Conservation (phyloP, 2,888 invertebrate species). For the Operophtera brumata region DNA sequence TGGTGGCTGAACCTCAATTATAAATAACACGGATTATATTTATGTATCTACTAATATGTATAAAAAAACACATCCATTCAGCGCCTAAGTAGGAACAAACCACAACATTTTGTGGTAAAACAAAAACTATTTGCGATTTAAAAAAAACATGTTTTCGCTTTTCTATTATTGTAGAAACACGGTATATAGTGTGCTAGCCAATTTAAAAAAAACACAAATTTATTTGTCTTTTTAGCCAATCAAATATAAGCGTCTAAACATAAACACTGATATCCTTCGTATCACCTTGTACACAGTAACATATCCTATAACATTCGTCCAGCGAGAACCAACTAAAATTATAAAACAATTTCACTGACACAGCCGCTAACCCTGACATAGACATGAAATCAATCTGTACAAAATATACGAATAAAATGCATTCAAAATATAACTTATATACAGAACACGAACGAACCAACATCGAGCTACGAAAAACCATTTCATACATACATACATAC, state of each 20-base stretch:
- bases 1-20: too few relatives aligned
- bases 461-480: too few relatives aligned
- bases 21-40: too few relatives aligned
- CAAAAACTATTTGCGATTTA: background rate
- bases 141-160: too few relatives aligned
- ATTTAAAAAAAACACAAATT: background rate
- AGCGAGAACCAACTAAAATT: conserved; percentile 14
- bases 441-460: background rate
- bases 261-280: background rate
- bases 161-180: background rate
- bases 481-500: too few relatives aligned
- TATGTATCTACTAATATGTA: too few relatives aligned
- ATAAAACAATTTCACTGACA: conserved; percentile 20
- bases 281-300: background rate
- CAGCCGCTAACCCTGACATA: conserved; percentile 12
- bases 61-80: too few relatives aligned
- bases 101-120: background rate
- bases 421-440: conserved; percentile 9
- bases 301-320: conserved; percentile 3
- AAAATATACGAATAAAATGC: conserved; percentile 22
- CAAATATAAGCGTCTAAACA: background rate
- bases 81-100: too few relatives aligned
- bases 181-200: background rate
- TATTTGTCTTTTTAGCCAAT: background rate
- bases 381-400: conserved; percentile 6